Base-by-base conservation (phyloP, 2,888 invertebrate genomes). In the Hedya salicella region DNA sequence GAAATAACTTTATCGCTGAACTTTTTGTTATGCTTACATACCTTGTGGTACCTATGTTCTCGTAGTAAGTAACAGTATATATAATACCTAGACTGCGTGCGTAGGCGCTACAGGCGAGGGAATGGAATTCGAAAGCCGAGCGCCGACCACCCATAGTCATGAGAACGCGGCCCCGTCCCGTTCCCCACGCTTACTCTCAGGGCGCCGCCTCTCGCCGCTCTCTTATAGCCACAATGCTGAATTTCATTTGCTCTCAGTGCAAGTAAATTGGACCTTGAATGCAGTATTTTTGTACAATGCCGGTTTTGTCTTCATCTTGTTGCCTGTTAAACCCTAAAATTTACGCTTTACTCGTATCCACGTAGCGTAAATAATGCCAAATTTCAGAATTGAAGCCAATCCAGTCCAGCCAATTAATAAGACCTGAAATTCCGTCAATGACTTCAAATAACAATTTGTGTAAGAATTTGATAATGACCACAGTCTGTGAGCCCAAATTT, bases 91-190 rank as follows among this genome's bases (percentile, higher is more conserved):
- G 54, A 53, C 56, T 69, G 69, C 62, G 67, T 78, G 80, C 79
- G 90, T 91, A 90, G 91, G 91, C 91, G 90, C 89, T 87, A 86
- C 86, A 85, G 86, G 87, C 88, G 84, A 88, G 86, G 85, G 88
- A 86, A 87, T 88, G 91, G 92, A 92, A 92, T 92, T 91, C 84
- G 91, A 91, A 91, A 89, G 91, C 90, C 88, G 88, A 88, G 88
- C 90, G 86, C 82, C 86, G 91, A 91, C 91, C 91, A 91, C 91
- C 91, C 91, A 90, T 86, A 89, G 89, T 87, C 91, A 88, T 91
- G 91, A 90, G 91, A 92, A 91, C 91, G 80, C 78, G 85, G 85
- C 84, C 82, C 81, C 85, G 85, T 85, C 85, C 89, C 89, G 87
- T 89, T 89, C 90, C 91, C 89, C 91, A 90, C 90, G 88, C 82